Evolutionary conservation across 2,797 vertebrate species (phyloP).

Genomic region (Heteromormyrus szaboi): DNA sequence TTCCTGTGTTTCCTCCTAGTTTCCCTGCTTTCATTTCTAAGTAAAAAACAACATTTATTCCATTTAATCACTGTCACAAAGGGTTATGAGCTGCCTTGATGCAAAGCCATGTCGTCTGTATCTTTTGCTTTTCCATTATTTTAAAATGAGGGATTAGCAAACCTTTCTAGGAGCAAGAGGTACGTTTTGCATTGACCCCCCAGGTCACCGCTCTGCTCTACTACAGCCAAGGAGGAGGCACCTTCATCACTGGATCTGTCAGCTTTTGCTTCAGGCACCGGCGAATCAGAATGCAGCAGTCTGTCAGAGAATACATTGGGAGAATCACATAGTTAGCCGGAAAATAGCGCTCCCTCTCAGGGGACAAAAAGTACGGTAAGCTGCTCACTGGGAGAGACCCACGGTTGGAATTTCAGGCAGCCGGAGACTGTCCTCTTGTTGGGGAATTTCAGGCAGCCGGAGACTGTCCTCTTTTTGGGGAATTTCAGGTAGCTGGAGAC

Average conservation of each 20-base stretch:
- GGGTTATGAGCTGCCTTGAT: neutral
- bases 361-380: neutral
- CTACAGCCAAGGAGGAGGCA: conserved; percentile 46
- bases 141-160: neutral
- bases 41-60: neutral
- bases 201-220: neutral
- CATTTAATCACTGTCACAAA: neutral
- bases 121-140: neutral
- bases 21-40: neutral
- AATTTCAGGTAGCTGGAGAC: neutral
- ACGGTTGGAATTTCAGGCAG: neutral
- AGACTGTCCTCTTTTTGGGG: neutral
- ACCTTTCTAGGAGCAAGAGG: neutral
- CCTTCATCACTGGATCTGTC: neutral
- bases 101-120: neutral
- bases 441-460: neutral
- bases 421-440: neutral
- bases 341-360: neutral
- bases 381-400: neutral
- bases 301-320: neutral
- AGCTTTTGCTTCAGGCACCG: neutral
- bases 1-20: neutral
- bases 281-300: conserved; percentile 45
- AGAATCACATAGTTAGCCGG: neutral
- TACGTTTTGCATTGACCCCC: neutral